Evolutionary conservation across 2,888 invertebrate genomes (phyloP).

Genomic region (Chrysolina americana): DNA sequence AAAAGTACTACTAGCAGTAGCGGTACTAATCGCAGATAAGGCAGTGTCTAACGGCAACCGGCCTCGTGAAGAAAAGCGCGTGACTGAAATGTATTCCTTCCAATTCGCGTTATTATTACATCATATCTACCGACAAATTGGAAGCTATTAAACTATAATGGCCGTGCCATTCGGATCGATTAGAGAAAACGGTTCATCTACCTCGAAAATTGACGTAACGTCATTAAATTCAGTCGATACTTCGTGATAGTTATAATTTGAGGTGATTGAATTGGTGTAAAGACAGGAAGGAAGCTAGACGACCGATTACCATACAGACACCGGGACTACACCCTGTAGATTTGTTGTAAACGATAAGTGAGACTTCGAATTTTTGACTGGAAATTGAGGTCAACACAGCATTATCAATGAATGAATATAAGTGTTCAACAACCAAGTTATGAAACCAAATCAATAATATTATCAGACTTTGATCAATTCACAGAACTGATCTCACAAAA

Average conservation of each 20-base stretch:
- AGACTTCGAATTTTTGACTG: not conserved
- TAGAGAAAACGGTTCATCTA: slow-evolving; percentile 15
- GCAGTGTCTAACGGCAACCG: slow-evolving; percentile 32
- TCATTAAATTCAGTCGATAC: not conserved
- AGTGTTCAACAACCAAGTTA: too few relatives aligned
- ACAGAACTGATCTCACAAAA: too few relatives aligned
- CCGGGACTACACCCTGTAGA: too few relatives aligned
- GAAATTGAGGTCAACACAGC: too few relatives aligned
- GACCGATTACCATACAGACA: not conserved
- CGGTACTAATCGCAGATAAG: slow-evolving; percentile 32
- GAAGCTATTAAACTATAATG: slow-evolving; percentile 12
- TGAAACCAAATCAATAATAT: too few relatives aligned
- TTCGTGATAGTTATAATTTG: not conserved
- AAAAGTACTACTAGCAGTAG: slow-evolving; percentile 29
- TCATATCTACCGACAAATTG: slow-evolving; percentile 22
- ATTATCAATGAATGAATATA: too few relatives aligned
- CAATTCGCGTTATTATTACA: slow-evolving; percentile 8
- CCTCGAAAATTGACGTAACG: slow-evolving; percentile 3
- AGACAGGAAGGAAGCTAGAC: not conserved
- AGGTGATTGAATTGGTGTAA: not conserved
- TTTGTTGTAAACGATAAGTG: not conserved
- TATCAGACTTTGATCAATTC: too few relatives aligned
- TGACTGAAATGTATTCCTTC: slow-evolving; percentile 39
- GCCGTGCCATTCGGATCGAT: slow-evolving; percentile 12
- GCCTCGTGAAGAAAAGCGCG: slow-evolving; percentile 21